Evolutionary conservation across 2,888 invertebrate genomes (phyloP).

Genomic region (Leucoptera coffeella): DNA sequence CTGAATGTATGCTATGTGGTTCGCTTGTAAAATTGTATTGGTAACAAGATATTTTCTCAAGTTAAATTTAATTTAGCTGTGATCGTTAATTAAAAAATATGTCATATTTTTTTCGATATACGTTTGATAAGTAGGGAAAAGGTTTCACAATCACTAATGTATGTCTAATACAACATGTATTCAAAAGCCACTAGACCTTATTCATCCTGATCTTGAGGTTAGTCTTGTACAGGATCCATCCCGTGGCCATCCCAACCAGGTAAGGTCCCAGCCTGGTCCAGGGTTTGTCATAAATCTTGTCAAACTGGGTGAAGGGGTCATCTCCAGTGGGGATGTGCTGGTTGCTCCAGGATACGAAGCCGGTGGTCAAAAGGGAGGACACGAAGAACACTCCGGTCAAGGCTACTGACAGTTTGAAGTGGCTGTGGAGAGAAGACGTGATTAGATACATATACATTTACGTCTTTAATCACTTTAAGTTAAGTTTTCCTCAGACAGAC

Average conservation of each 20-base stretch:
- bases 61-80: too few species aligned
- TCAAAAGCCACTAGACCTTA: constrained; percentile 42
- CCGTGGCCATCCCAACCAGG: constrained; percentile 76
- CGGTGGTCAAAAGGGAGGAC: constrained; percentile 75
- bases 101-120: too few species aligned
- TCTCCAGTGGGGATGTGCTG: constrained; percentile 74
- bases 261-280: constrained; percentile 84
- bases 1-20: too few species aligned
- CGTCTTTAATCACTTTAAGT: too few species aligned
- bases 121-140: background rate
- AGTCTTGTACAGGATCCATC: constrained; percentile 78
- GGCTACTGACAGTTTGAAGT: constrained; percentile 69
- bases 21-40: too few species aligned
- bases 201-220: constrained; percentile 71
- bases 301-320: constrained; percentile 78
- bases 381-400: constrained; percentile 61
- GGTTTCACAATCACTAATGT: background rate
- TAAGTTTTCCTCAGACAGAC: too few species aligned
- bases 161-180: background rate
- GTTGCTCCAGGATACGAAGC: constrained; percentile 70
- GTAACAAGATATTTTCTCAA: too few species aligned
- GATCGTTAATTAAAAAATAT: too few species aligned
- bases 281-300: constrained; percentile 85
- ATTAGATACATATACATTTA: too few species aligned
- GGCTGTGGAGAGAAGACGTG: constrained; percentile 33